A percentile compares a stretch with the other conserved stretches of the same genome.
phyloP scores from a whole-genome alignment of 2,797 vertebrate species.

The Sternarchorhynchus goeldii region DNA sequence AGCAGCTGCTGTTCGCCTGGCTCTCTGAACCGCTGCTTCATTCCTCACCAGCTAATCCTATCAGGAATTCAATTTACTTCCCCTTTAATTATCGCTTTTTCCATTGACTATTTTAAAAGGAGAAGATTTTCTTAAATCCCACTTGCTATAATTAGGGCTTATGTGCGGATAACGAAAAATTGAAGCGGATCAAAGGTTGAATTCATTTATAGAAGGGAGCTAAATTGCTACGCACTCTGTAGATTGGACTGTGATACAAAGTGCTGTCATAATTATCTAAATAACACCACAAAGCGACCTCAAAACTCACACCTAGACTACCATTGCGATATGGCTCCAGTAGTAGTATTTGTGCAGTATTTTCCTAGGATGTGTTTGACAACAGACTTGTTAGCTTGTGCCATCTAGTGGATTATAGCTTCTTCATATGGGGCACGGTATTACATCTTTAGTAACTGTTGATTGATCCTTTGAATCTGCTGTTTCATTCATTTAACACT shows the following conservation, averaged over 20 bases:
- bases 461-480: slow-evolving; percentile 37
- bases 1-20: slow-evolving; percentile 37
- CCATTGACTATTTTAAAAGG: slow-evolving; percentile 68
- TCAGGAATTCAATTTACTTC: slow-evolving; percentile 62
- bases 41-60: slow-evolving; percentile 58
- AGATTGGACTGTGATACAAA: slow-evolving; percentile 43
- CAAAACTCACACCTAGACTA: slow-evolving; percentile 3
- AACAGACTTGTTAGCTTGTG: slow-evolving; percentile 56
- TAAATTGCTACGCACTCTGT: slow-evolving; percentile 46
- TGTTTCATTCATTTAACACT: slow-evolving; percentile 24
- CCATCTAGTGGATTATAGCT: slow-evolving; percentile 60
- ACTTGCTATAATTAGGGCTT: slow-evolving; percentile 72
- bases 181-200: slow-evolving; percentile 68
- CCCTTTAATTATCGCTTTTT: slow-evolving; percentile 65
- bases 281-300: slow-evolving; percentile 39
- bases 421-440: slow-evolving; percentile 5
- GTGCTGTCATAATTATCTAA: slow-evolving; percentile 36
- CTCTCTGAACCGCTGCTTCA: slow-evolving; percentile 36
- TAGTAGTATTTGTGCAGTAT: slow-evolving; percentile 9
- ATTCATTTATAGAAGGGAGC: slow-evolving; percentile 61
- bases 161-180: slow-evolving; percentile 67
- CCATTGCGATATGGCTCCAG: neutral
- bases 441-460: slow-evolving; percentile 41
- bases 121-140: slow-evolving; percentile 70
- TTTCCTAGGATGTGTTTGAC: slow-evolving; percentile 28